Evolutionary conservation across 2,113 vertebrate genomes (phyloP).

Genomic region (Alces alces): DNA sequence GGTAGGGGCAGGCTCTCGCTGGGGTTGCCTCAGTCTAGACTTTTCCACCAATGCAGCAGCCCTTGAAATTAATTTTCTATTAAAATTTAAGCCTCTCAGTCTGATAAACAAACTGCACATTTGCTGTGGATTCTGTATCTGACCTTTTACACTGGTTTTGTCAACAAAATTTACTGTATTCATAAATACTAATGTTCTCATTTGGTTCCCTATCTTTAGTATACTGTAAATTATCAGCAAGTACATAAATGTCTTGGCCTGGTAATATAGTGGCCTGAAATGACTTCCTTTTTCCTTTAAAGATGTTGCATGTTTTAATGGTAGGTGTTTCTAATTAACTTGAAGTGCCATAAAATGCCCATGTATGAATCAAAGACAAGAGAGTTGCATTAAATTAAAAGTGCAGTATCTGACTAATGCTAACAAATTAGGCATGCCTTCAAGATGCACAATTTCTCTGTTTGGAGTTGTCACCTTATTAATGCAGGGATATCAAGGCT

Average conservation of each 20-base stretch:
- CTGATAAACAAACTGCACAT: conserved; percentile 65
- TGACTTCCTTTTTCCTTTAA: conserved; percentile 65
- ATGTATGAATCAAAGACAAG: conserved; percentile 76
- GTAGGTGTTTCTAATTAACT: conserved; percentile 79
- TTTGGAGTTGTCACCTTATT: conserved; percentile 72
- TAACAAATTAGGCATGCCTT: conserved; percentile 82
- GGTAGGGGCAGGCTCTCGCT: background rate
- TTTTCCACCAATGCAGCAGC: background rate
- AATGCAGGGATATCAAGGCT: conserved; percentile 46
- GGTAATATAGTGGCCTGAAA: conserved; percentile 66
- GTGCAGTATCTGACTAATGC: conserved; percentile 74
- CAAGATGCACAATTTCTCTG: conserved; percentile 65
- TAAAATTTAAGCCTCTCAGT: conserved; percentile 30
- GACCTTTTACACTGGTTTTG: conserved; percentile 63
- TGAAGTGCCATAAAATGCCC: conserved; percentile 76
- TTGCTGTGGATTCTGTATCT: conserved; percentile 65
- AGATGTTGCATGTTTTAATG: conserved; percentile 69
- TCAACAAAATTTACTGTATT: conserved; percentile 65
- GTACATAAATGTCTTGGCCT: conserved; percentile 66
- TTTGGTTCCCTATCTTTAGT: conserved; percentile 57
- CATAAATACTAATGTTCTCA: conserved; percentile 61
- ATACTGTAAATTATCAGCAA: conserved; percentile 59
- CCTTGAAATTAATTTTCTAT: conserved; percentile 64
- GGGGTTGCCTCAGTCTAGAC: background rate
- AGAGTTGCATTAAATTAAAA: conserved; percentile 79